Base-by-base conservation (phyloP, 2,888 invertebrate species). In the Nephrocerus scutellatus region DNA sequence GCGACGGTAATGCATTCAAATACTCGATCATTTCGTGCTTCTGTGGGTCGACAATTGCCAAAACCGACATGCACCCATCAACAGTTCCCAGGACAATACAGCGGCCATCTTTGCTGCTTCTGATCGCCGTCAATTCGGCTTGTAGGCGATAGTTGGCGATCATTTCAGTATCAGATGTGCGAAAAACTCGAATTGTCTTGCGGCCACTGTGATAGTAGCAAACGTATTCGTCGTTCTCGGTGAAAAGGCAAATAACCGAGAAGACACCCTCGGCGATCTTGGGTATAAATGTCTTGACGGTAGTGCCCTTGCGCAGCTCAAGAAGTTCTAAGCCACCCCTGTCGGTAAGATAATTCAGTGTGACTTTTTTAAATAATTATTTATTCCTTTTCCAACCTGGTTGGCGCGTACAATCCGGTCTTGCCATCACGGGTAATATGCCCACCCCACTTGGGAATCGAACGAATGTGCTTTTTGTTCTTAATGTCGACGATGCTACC, bases 201-300 rank as follows among this genome's bases (percentile, higher is more conserved):
- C 87, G 79, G 0, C 96, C 96, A 50, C 92, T 89, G 62, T 97
- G 96, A 59, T 97, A 97, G 62, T 97, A 97, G 33, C 96, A 77
- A 3, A 96, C 96, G 56, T 97, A 95, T 56, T 90, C 84, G 54
- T 96, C 92, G 3, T 84, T 90, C 48, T 86, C 84, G 41, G 91
- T 95, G 66, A 97, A 97, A 72, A 87, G 80, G 43, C 91, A 89
- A 48, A 92, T 90, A 14, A 96, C 91, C 3, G 89, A 91, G 66
- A 96, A 96, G 0, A 97, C 96, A 0, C 97, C 97, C 65, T 97
- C 96, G 1, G 96, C 95, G 0, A 96, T 85, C 62, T 88, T 80
- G 6, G 90, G 90, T 48, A 97, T 95, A 48, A 92, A 84, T 1
- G 87, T 92, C 63, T 85, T 84, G 0, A 90, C 81, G 0, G 86